Percentiles rank a stretch among this genome's conserved stretches.
These are phyloP conservation scores for Sphaerophoria taeniata DNA, from an alignment of 2,888 invertebrate genomes.

Conservation along the genomic window DNA sequence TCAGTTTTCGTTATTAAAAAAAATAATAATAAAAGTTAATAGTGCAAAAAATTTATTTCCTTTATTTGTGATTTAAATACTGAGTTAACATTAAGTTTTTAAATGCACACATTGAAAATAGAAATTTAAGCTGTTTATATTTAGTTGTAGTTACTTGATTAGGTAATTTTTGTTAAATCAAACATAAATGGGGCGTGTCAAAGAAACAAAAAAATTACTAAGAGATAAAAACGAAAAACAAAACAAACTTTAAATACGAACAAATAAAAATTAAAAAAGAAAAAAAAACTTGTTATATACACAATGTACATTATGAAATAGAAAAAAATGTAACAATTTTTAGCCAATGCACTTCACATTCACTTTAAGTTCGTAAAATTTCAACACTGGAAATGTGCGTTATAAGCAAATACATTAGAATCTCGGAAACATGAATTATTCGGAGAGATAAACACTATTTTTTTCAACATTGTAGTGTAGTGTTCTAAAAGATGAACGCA, in stretches of 20 bases:
- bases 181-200: constrained; percentile 31
- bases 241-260: constrained; percentile 40
- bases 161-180: constrained; percentile 48
- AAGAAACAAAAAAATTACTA: constrained; percentile 46
- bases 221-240: constrained; percentile 55
- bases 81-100: constrained; percentile 35
- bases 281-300: constrained; percentile 53
- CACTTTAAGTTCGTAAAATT: too few relatives aligned
- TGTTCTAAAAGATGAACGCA: too few relatives aligned
- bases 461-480: too few relatives aligned
- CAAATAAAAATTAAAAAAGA: constrained; percentile 28
- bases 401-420: not conserved
- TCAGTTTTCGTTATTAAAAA: not conserved
- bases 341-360: constrained; percentile 40
- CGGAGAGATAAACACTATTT: too few relatives aligned
- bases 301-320: constrained; percentile 62
- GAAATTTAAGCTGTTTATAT: constrained; percentile 53
- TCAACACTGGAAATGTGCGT: not conserved
- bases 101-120: constrained; percentile 63
- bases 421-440: too few relatives aligned
- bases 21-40: constrained; percentile 20
- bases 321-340: constrained; percentile 29
- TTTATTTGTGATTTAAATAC: constrained; percentile 33
- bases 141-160: constrained; percentile 47
- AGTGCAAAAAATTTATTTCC: constrained; percentile 68